A percentile compares a stretch with the other conserved stretches of the same genome.
Conservation (phyloP, 2,113 vertebrate species). For the Neofelis nebulosa region DNA sequence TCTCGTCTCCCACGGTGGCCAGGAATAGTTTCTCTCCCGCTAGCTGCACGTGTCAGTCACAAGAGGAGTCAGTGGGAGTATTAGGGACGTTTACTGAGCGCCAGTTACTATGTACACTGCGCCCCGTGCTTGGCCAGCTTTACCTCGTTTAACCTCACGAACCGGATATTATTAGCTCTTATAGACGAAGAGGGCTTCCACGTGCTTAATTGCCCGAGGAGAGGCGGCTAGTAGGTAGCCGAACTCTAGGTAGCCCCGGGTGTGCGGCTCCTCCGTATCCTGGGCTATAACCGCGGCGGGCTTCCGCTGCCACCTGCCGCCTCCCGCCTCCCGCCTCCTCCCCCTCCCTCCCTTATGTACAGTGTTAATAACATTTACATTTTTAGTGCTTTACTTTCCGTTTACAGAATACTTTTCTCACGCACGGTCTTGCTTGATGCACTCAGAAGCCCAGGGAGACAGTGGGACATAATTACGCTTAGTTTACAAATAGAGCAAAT, state of each 20-base stretch:
- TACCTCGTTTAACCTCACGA: not conserved
- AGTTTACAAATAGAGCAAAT: not conserved
- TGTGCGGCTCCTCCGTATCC: not conserved
- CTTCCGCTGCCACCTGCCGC: fast-evolving
- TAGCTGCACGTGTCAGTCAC: not conserved
- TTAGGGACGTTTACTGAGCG: not conserved
- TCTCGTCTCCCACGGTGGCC: not conserved
- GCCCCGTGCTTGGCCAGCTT: not conserved
- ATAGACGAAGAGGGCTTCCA: no score
- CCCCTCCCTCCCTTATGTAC: not conserved
- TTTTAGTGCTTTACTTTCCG: not conserved
- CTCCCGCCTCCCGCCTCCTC: fast-evolving
- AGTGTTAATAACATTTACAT: not conserved
- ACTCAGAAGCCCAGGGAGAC: not conserved
- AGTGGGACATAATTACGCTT: not conserved
- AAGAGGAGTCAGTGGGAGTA: not conserved
- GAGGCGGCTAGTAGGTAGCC: not conserved
- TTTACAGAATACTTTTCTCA: not conserved
- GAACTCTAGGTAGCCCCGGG: not conserved
- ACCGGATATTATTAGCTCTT: not conserved
- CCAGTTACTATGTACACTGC: not conserved
- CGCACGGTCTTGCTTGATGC: not conserved
- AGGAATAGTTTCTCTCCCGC: not conserved
- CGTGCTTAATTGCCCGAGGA: not conserved
- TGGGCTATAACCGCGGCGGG: not conserved